Conservation (phyloP, 2,888 invertebrate genomes). For the Ormyrus rosae region DNA sequence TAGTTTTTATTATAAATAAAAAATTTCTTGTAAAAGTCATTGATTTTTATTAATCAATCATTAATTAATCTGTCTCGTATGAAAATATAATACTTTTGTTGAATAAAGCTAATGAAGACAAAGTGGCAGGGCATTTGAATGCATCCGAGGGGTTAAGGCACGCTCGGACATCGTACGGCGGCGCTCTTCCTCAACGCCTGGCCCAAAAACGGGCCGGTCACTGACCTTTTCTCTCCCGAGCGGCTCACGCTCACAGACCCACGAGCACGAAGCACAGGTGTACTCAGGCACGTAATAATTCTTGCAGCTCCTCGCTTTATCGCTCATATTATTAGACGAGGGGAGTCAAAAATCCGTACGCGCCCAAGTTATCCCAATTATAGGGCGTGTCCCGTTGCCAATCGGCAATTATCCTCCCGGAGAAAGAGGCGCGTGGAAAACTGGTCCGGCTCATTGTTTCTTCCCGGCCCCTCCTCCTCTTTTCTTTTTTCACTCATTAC, state of each 20-base stretch:
- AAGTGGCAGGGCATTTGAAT: slow-evolving; percentile 8
- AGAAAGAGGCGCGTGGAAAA: neutral
- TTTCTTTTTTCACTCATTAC: neutral
- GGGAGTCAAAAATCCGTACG: neutral
- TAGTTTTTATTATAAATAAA: too few relatives aligned
- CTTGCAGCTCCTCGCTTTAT: slow-evolving; percentile 24
- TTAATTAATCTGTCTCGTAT: too few relatives aligned
- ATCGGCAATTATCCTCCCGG: neutral
- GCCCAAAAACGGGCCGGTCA: slow-evolving; percentile 50
- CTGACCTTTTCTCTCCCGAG: slow-evolving; percentile 16
- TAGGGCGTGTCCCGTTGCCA: slow-evolving; percentile 9
- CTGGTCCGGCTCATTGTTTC: neutral
- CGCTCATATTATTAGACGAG: slow-evolving; percentile 21
- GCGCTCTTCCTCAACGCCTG: neutral
- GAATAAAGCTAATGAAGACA: too few relatives aligned
- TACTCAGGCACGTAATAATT: slow-evolving; percentile 21
- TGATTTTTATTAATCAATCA: too few relatives aligned
- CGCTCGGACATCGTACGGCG: slow-evolving; percentile 1
- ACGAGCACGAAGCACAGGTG: slow-evolving; percentile 11
- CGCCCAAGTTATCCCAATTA: slow-evolving; percentile 20
- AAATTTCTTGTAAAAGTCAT: too few relatives aligned
- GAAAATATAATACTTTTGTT: too few relatives aligned
- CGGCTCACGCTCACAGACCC: neutral
- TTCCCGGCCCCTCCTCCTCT: neutral
- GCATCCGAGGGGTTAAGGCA: slow-evolving; percentile 29